A percentile compares a stretch with the other conserved stretches of the same genome.
These are phyloP conservation scores for Hylaeus anthracinus DNA, from an alignment of 1,140 invertebrate species.

Conservation along the genomic window DNA sequence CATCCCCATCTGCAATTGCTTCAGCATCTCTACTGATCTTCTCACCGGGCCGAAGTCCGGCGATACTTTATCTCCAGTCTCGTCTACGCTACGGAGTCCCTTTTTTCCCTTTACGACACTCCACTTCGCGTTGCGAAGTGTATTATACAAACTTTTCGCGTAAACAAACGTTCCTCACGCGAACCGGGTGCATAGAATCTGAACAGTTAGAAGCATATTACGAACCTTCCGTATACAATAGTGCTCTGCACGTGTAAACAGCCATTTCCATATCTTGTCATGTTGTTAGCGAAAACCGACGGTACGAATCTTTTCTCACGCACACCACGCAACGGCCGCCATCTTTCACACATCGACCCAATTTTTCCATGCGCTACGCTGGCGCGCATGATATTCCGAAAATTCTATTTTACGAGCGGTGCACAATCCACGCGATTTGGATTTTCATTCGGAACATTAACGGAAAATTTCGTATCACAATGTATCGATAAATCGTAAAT, in stretches of 20 bases:
- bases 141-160: constrained; percentile 39
- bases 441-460: not conserved
- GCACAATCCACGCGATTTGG: constrained; percentile 3
- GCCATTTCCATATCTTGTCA: constrained; percentile 45
- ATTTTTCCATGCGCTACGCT: constrained; percentile 68
- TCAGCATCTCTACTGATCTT: constrained; percentile 88
- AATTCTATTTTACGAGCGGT: constrained; percentile 34
- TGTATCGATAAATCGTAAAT: not conserved
- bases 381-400: constrained; percentile 50
- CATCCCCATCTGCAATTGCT: constrained; percentile 98
- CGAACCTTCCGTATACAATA: constrained; percentile 11
- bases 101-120: constrained; percentile 31
- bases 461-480: not conserved
- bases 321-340: constrained; percentile 70
- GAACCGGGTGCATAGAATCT: constrained; percentile 19
- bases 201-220: constrained; percentile 36
- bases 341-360: constrained; percentile 79
- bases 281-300: constrained; percentile 49
- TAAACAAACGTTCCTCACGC: constrained; percentile 55
- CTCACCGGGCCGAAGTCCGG: constrained; percentile 76
- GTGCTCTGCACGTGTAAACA: constrained; percentile 34
- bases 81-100: constrained; percentile 31
- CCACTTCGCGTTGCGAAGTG: constrained; percentile 32
- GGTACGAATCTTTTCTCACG: constrained; percentile 53
- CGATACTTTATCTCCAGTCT: constrained; percentile 67